Evolutionary conservation across 2,797 vertebrate genomes (phyloP), one percentile per base, ranked within the genome.

Genomic region (Sebastes steindachneri): DNA sequence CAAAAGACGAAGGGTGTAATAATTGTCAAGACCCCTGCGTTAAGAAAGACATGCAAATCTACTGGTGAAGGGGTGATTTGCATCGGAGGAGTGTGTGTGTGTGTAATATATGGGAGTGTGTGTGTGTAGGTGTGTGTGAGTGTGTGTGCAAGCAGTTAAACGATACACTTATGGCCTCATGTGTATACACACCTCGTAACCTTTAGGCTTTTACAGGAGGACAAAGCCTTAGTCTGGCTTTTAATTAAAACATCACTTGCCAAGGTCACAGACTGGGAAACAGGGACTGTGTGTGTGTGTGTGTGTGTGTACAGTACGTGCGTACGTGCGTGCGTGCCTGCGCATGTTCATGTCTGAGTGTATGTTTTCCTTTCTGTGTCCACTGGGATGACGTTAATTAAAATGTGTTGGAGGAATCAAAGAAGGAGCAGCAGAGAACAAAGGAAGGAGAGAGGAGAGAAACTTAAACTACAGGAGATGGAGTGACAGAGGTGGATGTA

Each of bases 181-280:
- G 70, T 73, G 60, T 33, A 68, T 68, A 78, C 62, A 84, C 62
- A 65, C 48, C 37, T 70, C 80, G 68, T 67, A 83, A 91, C 80
- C 81, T 84, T 84, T 89, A 71, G 53, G 75, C 64, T 84, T 82
- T 83, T 77, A 80, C 23, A 73, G 64, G 73, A 85, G 78, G 68
- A 92, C 84, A 91, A 92, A 91, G 71, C 72, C 79, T 83, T 76
- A 72, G 77, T 87, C 80, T 84, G 28, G 64, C 69, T 86, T 93
- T 95, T 95, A 95, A 95, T 95, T 94, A 95, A 94, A 94, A 90
- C 83, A 81, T 80, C 77, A 72, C 78, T 88, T 87, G 78, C 85
- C 91, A 94, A 93, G 92, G 94, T 94, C 89, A 90, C 67, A 81
- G 83, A 59, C 28, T 51, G 77, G 73, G 67, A 79, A 82, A 83